Evolutionary conservation across 2,888 invertebrate species (phyloP).

Genomic region (Erebia palarica): DNA sequence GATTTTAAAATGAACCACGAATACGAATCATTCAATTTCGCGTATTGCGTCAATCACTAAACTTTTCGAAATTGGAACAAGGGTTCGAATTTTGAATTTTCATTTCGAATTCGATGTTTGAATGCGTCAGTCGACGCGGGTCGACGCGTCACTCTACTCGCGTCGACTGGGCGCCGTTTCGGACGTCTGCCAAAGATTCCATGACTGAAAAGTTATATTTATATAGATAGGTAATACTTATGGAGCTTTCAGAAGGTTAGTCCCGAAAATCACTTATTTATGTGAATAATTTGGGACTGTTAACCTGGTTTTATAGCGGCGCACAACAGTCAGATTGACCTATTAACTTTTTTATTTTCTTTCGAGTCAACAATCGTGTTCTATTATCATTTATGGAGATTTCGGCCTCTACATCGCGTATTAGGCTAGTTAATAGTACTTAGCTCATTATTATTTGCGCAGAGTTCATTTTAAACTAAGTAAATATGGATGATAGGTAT

Average conservation of each 20-base stretch:
- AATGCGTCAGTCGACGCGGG: conserved; percentile 59
- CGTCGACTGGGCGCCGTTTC: conserved; percentile 71
- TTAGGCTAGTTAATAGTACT: background rate
- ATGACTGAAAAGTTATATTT: conserved; percentile 75
- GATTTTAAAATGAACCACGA: conserved; percentile 7
- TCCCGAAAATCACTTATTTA: conserved; percentile 37
- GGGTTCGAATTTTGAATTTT: conserved; percentile 53
- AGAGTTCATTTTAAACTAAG: no score
- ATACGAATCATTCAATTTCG: background rate
- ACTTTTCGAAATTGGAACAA: conserved; percentile 34
- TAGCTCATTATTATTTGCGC: no score
- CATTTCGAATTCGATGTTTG: conserved; percentile 46
- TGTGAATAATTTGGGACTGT: conserved; percentile 27
- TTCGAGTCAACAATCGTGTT: background rate
- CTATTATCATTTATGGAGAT: background rate
- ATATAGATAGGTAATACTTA: conserved; percentile 61
- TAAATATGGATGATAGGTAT: no score
- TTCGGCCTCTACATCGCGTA: background rate
- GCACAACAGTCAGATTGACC: conserved; percentile 22
- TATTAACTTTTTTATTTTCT: conserved; percentile 18
- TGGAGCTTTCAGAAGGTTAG: conserved; percentile 38
- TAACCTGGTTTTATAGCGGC: conserved; percentile 25
- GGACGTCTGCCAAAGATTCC: conserved; percentile 75
- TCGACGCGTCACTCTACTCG: conserved; percentile 67
- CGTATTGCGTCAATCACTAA: conserved; percentile 28